Percentiles rank a stretch among this genome's conserved stretches.
These are phyloP conservation scores for Gallinago stenura DNA, from an alignment of 2,797 vertebrate genomes.

Conservation along the genomic window DNA sequence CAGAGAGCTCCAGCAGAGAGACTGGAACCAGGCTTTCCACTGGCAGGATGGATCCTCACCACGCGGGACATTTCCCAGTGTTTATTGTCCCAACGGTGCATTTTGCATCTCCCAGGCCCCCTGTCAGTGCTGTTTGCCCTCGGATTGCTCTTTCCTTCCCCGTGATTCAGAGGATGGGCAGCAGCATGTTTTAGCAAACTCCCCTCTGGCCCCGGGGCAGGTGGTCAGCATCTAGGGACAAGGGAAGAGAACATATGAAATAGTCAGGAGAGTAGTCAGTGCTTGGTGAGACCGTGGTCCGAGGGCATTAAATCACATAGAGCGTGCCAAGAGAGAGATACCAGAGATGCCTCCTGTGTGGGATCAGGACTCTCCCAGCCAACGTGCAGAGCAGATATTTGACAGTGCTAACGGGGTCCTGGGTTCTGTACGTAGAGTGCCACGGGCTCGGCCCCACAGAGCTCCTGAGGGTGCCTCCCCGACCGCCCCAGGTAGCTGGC, in stretches of 20 bases:
- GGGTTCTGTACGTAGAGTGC: neutral
- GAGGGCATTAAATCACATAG: neutral
- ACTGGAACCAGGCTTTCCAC: neutral
- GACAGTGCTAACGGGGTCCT: neutral
- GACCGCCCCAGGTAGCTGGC: neutral
- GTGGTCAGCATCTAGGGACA: neutral
- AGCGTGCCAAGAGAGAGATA: neutral
- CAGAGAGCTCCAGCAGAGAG: neutral
- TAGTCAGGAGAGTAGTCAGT: neutral
- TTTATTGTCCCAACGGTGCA: neutral
- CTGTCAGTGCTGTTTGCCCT: neutral
- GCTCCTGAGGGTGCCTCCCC: neutral
- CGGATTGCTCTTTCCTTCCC: neutral
- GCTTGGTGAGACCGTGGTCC: neutral
- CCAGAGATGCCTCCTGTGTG: neutral
- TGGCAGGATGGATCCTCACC: neutral
- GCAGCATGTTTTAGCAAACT: neutral
- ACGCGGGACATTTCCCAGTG: accelerated
- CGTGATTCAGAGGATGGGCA: neutral
- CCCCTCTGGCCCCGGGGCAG: neutral
- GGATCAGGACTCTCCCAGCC: neutral
- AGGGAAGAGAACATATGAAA: neutral
- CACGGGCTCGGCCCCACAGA: neutral
- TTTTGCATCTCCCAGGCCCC: neutral
- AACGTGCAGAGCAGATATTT: neutral